Evolutionary conservation across 2,888 invertebrate species (phyloP).

Genomic region (Bursaphelenchus okinawaensis): DNA sequence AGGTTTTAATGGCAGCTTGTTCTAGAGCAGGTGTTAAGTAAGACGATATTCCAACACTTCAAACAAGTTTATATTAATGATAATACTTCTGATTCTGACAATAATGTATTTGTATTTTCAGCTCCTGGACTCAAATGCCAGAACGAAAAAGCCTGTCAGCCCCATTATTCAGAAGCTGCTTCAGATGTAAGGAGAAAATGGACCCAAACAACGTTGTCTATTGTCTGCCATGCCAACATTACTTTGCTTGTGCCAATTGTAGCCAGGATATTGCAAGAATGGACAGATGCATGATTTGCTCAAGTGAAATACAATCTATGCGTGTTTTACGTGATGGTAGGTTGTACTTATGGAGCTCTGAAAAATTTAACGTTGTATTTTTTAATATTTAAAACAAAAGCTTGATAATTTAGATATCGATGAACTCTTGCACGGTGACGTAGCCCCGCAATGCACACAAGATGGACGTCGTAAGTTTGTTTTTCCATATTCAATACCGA

Average conservation of each 20-base stretch:
- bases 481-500: no score
- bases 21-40: not conserved
- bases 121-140: not conserved
- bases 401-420: no score
- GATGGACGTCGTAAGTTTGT: not conserved
- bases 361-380: no score
- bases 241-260: not conserved
- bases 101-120: not conserved
- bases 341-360: no score
- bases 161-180: not conserved
- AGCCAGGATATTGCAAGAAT: not conserved
- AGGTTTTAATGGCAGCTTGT: not conserved
- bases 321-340: not conserved
- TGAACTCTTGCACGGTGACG: not conserved
- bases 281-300: not conserved
- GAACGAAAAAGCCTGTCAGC: not conserved
- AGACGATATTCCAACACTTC: no score
- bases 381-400: no score
- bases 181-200: not conserved
- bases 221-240: not conserved
- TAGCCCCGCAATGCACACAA: not conserved
- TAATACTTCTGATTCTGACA: not conserved
- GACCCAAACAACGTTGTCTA: not conserved
- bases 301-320: not conserved
- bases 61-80: no score